phyloP scores from a whole-genome alignment of 1,140 invertebrate genomes.

The Cotesia vestalis region DNA sequence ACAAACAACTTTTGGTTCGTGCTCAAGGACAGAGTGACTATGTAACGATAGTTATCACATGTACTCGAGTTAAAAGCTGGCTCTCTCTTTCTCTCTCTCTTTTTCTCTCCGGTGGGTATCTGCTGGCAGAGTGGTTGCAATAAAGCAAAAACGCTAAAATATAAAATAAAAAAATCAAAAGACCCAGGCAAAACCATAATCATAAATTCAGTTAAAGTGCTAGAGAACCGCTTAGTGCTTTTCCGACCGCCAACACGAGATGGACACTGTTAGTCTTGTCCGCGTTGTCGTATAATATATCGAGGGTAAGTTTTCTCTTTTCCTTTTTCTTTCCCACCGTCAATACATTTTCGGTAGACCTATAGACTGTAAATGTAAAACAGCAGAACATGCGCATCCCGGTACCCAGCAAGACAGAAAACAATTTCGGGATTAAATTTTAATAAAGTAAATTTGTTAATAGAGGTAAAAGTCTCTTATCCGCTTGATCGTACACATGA shows the following conservation, averaged over 20 bases:
- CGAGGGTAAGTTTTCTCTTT: conserved; percentile 42
- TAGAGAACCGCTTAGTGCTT: conserved; percentile 52
- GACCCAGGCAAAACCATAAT: conserved; percentile 54
- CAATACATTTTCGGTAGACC: conserved; percentile 17
- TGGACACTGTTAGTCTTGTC: conserved; percentile 42
- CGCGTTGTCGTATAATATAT: conserved; percentile 22
- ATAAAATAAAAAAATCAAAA: conserved; percentile 40
- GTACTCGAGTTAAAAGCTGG: conserved; percentile 26
- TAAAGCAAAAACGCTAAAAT: conserved; percentile 37
- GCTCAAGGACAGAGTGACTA: not conserved
- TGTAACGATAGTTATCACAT: not conserved
- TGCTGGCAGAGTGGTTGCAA: conserved; percentile 46
- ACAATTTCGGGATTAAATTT: conserved; percentile 44
- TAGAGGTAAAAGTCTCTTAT: conserved; percentile 27
- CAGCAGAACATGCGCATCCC: conserved; percentile 14
- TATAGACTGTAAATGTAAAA: conserved; percentile 12
- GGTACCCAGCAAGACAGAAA: conserved; percentile 33
- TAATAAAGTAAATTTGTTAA: conserved; percentile 40
- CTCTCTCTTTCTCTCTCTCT: conserved; percentile 33
- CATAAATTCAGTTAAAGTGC: conserved; percentile 60
- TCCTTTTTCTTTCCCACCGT: not conserved
- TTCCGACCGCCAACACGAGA: conserved; percentile 24
- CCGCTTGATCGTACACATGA: conserved; percentile 20
- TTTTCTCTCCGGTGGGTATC: conserved; percentile 24
- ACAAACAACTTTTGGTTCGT: conserved; percentile 7